These are phyloP conservation scores for Frankliniella fusca DNA, from an alignment of 2,888 invertebrate genomes.

Conservation along the genomic window DNA sequence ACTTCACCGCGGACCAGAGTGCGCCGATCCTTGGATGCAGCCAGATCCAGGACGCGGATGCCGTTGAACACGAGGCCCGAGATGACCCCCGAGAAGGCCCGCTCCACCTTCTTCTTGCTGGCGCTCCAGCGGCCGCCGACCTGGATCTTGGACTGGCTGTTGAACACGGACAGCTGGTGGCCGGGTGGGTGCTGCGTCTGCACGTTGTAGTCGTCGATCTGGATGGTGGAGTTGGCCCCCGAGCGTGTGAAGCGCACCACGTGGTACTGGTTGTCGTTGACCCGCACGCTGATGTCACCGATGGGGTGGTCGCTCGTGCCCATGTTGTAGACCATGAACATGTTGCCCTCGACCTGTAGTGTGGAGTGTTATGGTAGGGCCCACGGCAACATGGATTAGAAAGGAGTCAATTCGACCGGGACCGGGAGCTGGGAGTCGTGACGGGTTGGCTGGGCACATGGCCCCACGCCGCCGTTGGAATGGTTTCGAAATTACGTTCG, in stretches of 20 bases:
- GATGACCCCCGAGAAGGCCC: conserved; percentile 81
- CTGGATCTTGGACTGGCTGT: conserved; percentile 83
- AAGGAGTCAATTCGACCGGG: too few relatives aligned
- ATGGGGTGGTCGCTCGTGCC: conserved; percentile 87
- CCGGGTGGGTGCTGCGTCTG: conserved; percentile 83
- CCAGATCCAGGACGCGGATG: conserved; percentile 75
- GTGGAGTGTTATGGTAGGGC: too few relatives aligned
- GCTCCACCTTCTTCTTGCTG: conserved; percentile 64
- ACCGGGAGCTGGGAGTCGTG: too few relatives aligned
- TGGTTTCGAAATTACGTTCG: too few relatives aligned
- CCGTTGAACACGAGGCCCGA: conserved; percentile 88
- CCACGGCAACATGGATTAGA: too few relatives aligned
- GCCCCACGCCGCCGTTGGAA: too few relatives aligned
- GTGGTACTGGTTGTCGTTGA: conserved; percentile 92
- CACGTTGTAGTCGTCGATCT: conserved; percentile 85
- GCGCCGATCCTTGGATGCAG: conserved; percentile 75
- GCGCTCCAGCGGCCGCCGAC: conserved; percentile 79
- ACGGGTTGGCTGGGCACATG: too few relatives aligned
- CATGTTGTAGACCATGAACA: conserved; percentile 91
- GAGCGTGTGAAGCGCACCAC: conserved; percentile 84
- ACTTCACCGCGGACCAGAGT: conserved; percentile 79
- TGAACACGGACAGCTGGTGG: conserved; percentile 80
- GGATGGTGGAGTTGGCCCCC: conserved; percentile 85
- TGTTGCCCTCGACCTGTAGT: conserved; percentile 81
- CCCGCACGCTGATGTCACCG: conserved; percentile 82